A percentile compares a stretch with the other conserved stretches of the same genome.
These are phyloP conservation scores for Steatornis caripensis DNA, from an alignment of 2,113 vertebrate species.

Conservation along the genomic window DNA sequence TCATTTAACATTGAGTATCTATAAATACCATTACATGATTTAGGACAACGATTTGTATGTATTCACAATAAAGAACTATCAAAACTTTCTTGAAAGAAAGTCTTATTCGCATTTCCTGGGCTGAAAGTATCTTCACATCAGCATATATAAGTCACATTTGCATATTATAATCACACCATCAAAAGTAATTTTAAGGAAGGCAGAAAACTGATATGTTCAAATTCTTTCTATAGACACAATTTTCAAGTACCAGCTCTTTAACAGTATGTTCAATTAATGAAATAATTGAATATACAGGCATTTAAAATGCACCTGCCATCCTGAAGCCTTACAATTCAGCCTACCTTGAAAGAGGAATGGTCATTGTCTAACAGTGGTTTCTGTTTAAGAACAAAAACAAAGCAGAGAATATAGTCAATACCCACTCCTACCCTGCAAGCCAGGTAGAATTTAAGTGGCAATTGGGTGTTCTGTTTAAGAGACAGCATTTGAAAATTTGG, in stretches of 20 bases:
- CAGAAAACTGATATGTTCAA: background rate
- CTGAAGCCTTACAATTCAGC: slow-evolving; percentile 64
- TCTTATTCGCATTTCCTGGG: background rate
- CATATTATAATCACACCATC: background rate
- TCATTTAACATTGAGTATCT: background rate
- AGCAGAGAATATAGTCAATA: slow-evolving; percentile 68
- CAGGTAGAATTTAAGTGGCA: slow-evolving; percentile 54
- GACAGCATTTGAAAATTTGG: slow-evolving; percentile 63
- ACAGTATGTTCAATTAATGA: slow-evolving; percentile 35
- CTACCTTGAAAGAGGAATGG: slow-evolving; percentile 66
- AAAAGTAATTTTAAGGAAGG: slow-evolving; percentile 2
- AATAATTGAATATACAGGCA: slow-evolving; percentile 45
- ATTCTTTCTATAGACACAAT: slow-evolving; percentile 12
- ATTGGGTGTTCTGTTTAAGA: slow-evolving; percentile 55
- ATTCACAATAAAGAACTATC: background rate
- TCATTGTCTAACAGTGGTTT: slow-evolving; percentile 62
- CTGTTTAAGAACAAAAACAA: slow-evolving; percentile 62
- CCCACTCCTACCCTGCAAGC: slow-evolving; percentile 55
- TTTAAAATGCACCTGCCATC: slow-evolving; percentile 38
- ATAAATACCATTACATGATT: background rate
- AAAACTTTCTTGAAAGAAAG: background rate
- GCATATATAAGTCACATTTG: slow-evolving; percentile 13
- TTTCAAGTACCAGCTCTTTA: slow-evolving; percentile 67
- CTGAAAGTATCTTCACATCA: slow-evolving; percentile 1
- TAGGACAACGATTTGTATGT: background rate